These are phyloP conservation scores for Cairina moschata DNA, from an alignment of 2,113 vertebrate genomes.

Conservation along the genomic window DNA sequence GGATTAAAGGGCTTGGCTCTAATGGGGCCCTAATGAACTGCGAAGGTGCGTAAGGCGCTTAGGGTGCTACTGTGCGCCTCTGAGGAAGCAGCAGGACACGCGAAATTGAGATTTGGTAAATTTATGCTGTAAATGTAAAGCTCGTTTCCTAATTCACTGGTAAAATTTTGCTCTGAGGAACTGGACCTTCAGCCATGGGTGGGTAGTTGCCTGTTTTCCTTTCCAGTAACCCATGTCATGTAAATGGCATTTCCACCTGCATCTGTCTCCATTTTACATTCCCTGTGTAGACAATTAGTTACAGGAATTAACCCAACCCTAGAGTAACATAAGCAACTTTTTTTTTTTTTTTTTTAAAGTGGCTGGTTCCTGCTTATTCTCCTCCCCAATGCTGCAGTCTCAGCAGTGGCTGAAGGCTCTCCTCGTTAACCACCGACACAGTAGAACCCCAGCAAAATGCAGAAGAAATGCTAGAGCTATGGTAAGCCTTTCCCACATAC, in stretches of 20 bases:
- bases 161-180: neutral
- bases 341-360: neutral
- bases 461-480: neutral
- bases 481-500: accelerated
- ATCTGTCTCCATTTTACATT: neutral
- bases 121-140: neutral
- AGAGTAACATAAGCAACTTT: neutral
- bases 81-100: neutral
- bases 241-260: neutral
- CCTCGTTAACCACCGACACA: neutral
- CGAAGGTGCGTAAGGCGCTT: neutral
- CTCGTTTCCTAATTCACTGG: neutral
- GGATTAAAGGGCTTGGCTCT: neutral
- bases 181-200: too few relatives aligned
- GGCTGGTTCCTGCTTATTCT: neutral
- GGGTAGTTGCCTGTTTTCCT: neutral
- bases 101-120: neutral
- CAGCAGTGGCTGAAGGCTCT: neutral
- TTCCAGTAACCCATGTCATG: neutral
- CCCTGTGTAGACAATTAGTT: neutral
- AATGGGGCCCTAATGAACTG: neutral
- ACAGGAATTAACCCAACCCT: neutral
- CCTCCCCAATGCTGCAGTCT: neutral
- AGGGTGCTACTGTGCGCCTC: accelerated
- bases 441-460: neutral